Evolutionary conservation across 1,140 invertebrate genomes (phyloP), one percentile per base, ranked within the genome.

Genomic region (Coelopa frigida): DNA sequence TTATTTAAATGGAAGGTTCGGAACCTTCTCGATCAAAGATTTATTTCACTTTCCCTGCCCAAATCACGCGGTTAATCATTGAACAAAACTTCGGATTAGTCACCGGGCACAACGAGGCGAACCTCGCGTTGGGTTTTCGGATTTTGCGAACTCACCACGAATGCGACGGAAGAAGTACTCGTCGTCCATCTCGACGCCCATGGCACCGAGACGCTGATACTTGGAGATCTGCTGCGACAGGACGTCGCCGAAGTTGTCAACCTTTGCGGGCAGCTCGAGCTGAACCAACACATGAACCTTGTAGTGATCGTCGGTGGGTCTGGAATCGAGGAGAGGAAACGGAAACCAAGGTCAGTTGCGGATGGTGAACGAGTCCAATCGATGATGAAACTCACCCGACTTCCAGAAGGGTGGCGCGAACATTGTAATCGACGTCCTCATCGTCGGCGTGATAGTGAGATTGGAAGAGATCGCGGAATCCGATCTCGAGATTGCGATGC

Each of bases 141-240:
- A n/a, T n/a, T n/a, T 41, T 43, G 4, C 12, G 2, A 4, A 54
- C 63, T 66, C 50, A 67, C 63, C 63, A 29, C 27, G 43, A 1
- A 46, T 23, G 11, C 32, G 39, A 12, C 31, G 32, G 45, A 62
- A 67, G 18, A 44, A 48, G 40, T 52, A 67, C 0, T 43, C 12
- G 0, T 44, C 21, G 14, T 57, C 63, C 5, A 48, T 15, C 2
- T 47, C 44, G 22, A 53, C 64, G 4, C 61, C 55, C 11, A 60
- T 29, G 0, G 24, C 11, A 1, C 42, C 55, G 3, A 67, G 48
- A 0, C 43, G 32, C 6, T 47, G 38, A 33, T 42, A 62, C 0
- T n/a, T 18, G 6, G 38, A 22, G 39, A 67, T 27, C 7, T 67
- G 57, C 1, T 46, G 5, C 3, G 46, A 38, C 27, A 67, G 27